Base-by-base conservation (phyloP, 2,797 vertebrate species). In the Stomatorhinus walkeri region DNA sequence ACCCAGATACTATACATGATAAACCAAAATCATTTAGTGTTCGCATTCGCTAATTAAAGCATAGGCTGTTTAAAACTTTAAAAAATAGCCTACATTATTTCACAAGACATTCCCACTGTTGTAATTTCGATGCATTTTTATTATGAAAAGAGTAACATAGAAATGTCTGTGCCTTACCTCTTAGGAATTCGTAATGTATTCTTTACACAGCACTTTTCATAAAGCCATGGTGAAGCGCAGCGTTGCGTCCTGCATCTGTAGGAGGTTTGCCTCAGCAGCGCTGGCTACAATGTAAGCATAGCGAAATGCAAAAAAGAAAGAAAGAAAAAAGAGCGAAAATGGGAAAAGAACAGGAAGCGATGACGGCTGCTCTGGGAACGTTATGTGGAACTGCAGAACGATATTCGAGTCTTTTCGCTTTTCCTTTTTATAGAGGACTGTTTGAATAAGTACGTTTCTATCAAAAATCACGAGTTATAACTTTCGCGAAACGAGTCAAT, bases 301-400 rank as follows among this genome's bases (percentile, higher is more conserved):
- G 83, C 83, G 19, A 52, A 52, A 52, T 85, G n/a, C 46, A 79
- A 43, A 81, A 72, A 16, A 72, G 1, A 46, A n/a, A 81, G 48
- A 14, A 2, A 24, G 14, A 14, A 28, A 56, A 61, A 87, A 56
- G 56, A 64, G 22, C 22, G 22, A 85, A 6, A 32, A 28, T 6
- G 51, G 51, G 24, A 19, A 87, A 87, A 87, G 85, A 40, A 59
- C 51, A 87, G 85, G 85, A 87, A 87, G 36, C 85, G 54, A 61
- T 59, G 85, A 87, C 85, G 85, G 36, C 14, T 28, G n/a, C 22
- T 85, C 83, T 51, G 83, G 46, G 43, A 85, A 59, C 28, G 54
- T 52, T 19, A 85, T 85, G 49, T 52, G 24, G 24, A 32, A 36
- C 49, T 59, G 49, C 24, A 32, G 9, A 56, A 46, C 46, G 49